Evolutionary conservation across 2,113 vertebrate genomes (phyloP).

Genomic region (Litocranius walleri): DNA sequence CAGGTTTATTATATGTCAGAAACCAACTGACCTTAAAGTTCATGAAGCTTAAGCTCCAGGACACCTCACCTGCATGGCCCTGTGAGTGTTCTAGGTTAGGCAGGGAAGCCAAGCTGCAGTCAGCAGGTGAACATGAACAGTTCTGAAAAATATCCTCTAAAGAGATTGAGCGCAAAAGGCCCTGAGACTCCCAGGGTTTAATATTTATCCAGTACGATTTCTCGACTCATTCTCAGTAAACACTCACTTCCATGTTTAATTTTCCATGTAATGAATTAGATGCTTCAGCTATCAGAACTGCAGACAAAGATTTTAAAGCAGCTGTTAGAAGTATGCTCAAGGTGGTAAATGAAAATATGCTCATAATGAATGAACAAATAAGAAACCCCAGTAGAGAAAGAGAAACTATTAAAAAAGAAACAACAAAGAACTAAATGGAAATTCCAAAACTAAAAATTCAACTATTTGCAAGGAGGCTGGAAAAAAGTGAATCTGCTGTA

Average conservation of each 20-base stretch:
- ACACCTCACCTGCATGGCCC: not conserved
- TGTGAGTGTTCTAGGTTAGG: not conserved
- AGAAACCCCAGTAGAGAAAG: not conserved
- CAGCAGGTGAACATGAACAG: not conserved
- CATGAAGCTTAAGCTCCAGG: not conserved
- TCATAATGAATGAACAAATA: not conserved
- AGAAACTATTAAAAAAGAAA: not conserved
- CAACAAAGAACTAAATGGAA: not conserved
- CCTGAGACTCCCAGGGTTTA: not conserved
- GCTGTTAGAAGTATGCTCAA: not conserved
- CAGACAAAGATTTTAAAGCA: not conserved
- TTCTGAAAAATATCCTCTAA: not conserved
- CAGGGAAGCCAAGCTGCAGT: not conserved
- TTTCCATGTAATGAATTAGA: not conserved
- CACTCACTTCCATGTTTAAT: not conserved
- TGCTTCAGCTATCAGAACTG: not conserved
- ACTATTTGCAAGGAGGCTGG: not conserved
- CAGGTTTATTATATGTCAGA: not conserved
- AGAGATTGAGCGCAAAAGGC: not conserved
- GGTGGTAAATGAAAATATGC: not conserved
- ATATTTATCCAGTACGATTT: not conserved
- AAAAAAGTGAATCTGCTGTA: not conserved
- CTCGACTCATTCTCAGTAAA: not conserved
- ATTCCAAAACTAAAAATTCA: not conserved
- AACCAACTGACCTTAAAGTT: not conserved